These are phyloP conservation scores for Loripinus fragilis DNA, from an alignment of 2,888 invertebrate species.

Conservation along the genomic window DNA sequence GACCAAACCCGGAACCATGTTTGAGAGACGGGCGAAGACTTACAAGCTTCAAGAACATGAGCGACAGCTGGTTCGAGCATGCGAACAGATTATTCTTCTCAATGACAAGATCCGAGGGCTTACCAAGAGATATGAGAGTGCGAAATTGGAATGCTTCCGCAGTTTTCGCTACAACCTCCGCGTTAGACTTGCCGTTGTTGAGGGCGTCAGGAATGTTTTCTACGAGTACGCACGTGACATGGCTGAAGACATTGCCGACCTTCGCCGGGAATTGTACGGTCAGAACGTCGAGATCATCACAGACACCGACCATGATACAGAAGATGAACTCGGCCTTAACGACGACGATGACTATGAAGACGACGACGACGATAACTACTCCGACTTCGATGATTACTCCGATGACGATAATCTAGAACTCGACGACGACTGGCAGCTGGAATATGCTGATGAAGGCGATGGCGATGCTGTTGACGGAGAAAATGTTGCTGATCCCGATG, in stretches of 20 bases:
- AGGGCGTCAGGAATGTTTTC: slow-evolving; percentile 54
- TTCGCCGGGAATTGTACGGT: slow-evolving; percentile 51
- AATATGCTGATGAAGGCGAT: not conserved
- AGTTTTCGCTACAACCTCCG: slow-evolving; percentile 52
- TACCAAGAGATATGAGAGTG: slow-evolving; percentile 43
- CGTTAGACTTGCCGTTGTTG: slow-evolving; percentile 48
- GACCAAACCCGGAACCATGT: not conserved
- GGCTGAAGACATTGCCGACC: slow-evolving; percentile 54
- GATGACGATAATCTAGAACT: not conserved
- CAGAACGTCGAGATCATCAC: slow-evolving; percentile 51
- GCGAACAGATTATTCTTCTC: slow-evolving; percentile 49
- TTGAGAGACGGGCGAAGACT: slow-evolving; percentile 17
- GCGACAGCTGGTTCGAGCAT: slow-evolving; percentile 43
- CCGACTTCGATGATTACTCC: not conserved
- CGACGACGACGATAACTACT: slow-evolving; percentile 12
- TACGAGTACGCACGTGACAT: slow-evolving; percentile 56
- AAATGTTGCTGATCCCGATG: not conserved
- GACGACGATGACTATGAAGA: slow-evolving; percentile 1
- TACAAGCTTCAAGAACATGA: slow-evolving; percentile 31
- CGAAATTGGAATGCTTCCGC: slow-evolving; percentile 44
- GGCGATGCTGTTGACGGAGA: not conserved
- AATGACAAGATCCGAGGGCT: slow-evolving; percentile 55
- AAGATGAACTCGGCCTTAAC: not conserved
- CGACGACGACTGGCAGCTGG: not conserved
- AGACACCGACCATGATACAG: slow-evolving; percentile 24